phyloP scores from a whole-genome alignment of 2,888 invertebrate genomes.

The Eupsilia transversa region DNA sequence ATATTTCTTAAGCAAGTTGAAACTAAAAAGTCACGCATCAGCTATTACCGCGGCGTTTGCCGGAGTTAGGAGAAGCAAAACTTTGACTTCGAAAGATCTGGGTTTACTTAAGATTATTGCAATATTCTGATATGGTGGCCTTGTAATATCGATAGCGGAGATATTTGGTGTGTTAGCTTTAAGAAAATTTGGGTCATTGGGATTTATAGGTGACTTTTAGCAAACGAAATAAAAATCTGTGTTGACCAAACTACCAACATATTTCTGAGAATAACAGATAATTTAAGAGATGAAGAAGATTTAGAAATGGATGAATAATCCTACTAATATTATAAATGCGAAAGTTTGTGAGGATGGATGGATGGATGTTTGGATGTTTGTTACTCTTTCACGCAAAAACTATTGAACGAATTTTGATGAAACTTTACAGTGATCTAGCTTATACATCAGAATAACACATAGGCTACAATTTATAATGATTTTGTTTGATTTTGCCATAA shows the following conservation, averaged over 20 bases:
- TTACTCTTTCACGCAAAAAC: no score
- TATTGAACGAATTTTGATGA: no score
- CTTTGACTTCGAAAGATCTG: slow-evolving; percentile 37
- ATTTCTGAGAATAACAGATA: neutral
- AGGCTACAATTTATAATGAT: no score
- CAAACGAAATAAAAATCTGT: neutral
- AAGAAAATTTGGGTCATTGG: neutral
- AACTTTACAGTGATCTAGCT: no score
- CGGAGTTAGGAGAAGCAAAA: slow-evolving; percentile 49
- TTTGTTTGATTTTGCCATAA: no score
- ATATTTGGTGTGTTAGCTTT: slow-evolving; percentile 12
- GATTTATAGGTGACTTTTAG: neutral
- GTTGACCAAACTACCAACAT: neutral
- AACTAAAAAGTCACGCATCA: slow-evolving; percentile 60
- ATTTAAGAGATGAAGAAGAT: neutral
- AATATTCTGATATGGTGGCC: slow-evolving; percentile 53
- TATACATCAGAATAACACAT: no score
- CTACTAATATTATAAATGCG: no score
- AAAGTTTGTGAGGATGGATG: no score
- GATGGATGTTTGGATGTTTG: no score
- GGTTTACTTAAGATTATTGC: slow-evolving; percentile 63
- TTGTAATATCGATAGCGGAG: slow-evolving; percentile 38
- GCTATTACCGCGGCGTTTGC: slow-evolving; percentile 44
- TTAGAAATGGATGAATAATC: neutral
- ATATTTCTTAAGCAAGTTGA: slow-evolving; percentile 52